Base-by-base conservation (phyloP, 2,113 vertebrate genomes). In the Mesitornis unicolor region DNA sequence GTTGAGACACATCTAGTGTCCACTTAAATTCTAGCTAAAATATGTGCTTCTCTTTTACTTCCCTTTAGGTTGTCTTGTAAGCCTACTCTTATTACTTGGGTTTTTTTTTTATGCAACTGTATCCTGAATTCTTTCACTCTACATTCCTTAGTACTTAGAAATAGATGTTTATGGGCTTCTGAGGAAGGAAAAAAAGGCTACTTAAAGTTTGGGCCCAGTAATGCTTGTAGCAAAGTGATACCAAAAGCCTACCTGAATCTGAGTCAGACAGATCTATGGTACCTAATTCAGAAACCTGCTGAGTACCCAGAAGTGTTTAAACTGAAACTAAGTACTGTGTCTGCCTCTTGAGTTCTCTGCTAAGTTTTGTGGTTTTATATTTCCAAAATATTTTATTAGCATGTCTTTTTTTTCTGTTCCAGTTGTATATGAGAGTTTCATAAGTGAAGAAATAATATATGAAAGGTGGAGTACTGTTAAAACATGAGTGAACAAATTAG, bases 91-190 rank as follows among this genome's bases (percentile, higher is more conserved):
- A 18, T 2, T 47, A 8, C 17, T 43, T 83, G 6, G 14, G 10
- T 0, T 0, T 6, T 61, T 0, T 7, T 63, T 14, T 59, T 15
- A 24, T 47, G 14, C 9, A 56, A 9, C 7, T 63, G 6, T 10
- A 1, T 68, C 4, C 10, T 19, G 53, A 20, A 7, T 70, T 84
- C 61, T 50, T 57, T n/a, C 45, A n/a, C 11, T 73, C 0, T 29
- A 5, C 19, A 16, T 50, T 28, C 35, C 20, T 43, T 47, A 38
- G 25, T 69, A 35, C 35, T 65, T 53, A 86, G 19, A 50, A 42
- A 9, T 11, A 40, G 16, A 11, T 56, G 28, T 17, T 80, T n/a
- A 53, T 56, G 14, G 22, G 11, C 13, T 59, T 67, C 40, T 54
- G 13, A 79, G 18, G 57, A 80, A 69, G n/a, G 10, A 36, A 28